A percentile compares a stretch with the other conserved stretches of the same genome.
phyloP scores from a whole-genome alignment of 2,797 vertebrate genomes.

The Paedocypris micromegethes region DNA sequence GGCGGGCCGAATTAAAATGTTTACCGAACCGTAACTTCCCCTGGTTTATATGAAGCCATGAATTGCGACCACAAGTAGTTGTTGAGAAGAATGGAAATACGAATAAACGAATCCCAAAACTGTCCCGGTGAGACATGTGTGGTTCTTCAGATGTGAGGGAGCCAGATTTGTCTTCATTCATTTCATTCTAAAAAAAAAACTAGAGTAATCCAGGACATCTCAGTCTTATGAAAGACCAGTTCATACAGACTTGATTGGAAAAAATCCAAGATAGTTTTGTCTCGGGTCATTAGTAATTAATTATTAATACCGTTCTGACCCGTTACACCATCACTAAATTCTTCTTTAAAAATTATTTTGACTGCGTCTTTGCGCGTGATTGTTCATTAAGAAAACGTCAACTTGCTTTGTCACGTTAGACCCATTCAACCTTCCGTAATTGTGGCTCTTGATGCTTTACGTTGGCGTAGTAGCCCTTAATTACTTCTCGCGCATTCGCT shows the following conservation, averaged over 20 bases:
- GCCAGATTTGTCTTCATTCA: too few species aligned
- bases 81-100: too few species aligned
- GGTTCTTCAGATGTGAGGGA: too few species aligned
- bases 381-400: constrained; percentile 38
- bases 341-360: constrained; percentile 31
- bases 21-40: too few species aligned
- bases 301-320: constrained; percentile 4
- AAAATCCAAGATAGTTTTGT: not conserved
- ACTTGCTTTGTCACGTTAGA: constrained; percentile 26
- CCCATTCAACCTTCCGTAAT: constrained; percentile 27
- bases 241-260: constrained; percentile 4
- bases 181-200: too few species aligned
- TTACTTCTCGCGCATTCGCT: constrained; percentile 40
- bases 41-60: too few species aligned
- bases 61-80: too few species aligned
- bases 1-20: too few species aligned
- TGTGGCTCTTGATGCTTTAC: constrained; percentile 30
- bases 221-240: constrained; percentile 1
- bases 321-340: constrained; percentile 1
- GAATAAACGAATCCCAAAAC: too few species aligned
- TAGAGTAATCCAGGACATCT: constrained; percentile 16
- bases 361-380: constrained; percentile 15
- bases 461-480: constrained; percentile 30
- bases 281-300: constrained; percentile 13
- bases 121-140: too few species aligned